A percentile compares a stretch with the other conserved stretches of the same genome.
Evolutionary conservation across 1,140 invertebrate genomes (phyloP).

Genomic region (Sycophila sp.): DNA sequence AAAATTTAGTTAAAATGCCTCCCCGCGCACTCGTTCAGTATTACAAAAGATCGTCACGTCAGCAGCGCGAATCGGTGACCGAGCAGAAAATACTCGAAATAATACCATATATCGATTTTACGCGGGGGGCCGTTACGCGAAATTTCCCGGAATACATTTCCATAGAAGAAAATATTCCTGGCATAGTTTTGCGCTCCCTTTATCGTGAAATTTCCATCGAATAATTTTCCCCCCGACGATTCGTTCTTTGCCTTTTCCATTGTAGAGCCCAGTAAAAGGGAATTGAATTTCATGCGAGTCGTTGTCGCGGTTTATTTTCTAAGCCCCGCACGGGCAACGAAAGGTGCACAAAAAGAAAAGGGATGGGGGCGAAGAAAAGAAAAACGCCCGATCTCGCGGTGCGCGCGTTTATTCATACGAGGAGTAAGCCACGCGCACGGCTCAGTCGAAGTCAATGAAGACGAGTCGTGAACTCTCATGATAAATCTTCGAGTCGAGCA

Average conservation of each 20-base stretch:
- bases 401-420: too few relatives aligned
- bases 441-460: too few relatives aligned
- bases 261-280: slow-evolving; percentile 6
- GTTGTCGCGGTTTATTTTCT: slow-evolving; percentile 1
- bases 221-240: slow-evolving; percentile 32
- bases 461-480: background rate
- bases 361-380: background rate
- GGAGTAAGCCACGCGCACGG: too few relatives aligned
- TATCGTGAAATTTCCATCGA: slow-evolving; percentile 34
- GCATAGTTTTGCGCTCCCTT: slow-evolving; percentile 18
- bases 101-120: too few relatives aligned
- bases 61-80: too few relatives aligned
- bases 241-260: background rate
- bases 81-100: too few relatives aligned
- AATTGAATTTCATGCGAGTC: slow-evolving; percentile 37
- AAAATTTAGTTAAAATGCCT: too few relatives aligned
- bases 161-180: slow-evolving; percentile 4
- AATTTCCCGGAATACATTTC: slow-evolving; percentile 26
- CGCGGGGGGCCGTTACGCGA: too few relatives aligned
- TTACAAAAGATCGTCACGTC: too few relatives aligned
- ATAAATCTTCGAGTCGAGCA: background rate
- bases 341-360: background rate
- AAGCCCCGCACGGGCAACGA: background rate
- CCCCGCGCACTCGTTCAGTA: too few relatives aligned
- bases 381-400: background rate